phyloP scores from a whole-genome alignment of 2,888 invertebrate genomes.

The Tiphia femorata region DNA sequence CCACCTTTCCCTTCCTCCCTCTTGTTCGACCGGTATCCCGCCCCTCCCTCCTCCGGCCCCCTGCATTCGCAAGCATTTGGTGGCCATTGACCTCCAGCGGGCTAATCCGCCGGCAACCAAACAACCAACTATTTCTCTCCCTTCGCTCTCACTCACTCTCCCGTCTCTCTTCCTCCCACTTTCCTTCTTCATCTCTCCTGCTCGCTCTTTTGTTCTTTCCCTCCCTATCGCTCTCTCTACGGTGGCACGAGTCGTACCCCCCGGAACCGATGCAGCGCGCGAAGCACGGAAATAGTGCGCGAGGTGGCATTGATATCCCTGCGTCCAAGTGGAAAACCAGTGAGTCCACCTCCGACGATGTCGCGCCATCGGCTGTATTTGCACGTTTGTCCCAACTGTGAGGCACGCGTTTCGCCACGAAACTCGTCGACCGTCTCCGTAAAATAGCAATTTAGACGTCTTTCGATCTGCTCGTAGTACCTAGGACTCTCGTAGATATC shows the following conservation, averaged over 20 bases:
- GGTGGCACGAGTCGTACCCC: constrained; percentile 23
- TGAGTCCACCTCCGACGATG: neutral
- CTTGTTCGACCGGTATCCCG: constrained; percentile 16
- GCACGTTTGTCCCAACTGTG: no score
- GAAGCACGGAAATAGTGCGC: constrained; percentile 43
- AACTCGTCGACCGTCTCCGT: neutral
- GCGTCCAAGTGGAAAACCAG: neutral
- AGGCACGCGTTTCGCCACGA: no score
- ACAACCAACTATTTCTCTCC: constrained; percentile 60
- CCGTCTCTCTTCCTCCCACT: neutral
- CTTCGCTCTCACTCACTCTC: constrained; percentile 2
- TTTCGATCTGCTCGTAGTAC: no score
- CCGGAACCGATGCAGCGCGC: constrained; percentile 15
- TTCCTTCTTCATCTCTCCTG: neutral
- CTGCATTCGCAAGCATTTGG: constrained; percentile 65
- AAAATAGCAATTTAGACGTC: no score
- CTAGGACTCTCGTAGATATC: no score
- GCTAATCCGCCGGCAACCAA: constrained; percentile 62
- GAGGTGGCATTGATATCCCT: constrained; percentile 4
- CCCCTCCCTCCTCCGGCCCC: constrained; percentile 31
- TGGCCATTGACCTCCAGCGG: constrained; percentile 64
- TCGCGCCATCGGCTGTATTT: no score
- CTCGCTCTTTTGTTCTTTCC: neutral
- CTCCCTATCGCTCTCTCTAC: neutral
- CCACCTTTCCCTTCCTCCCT: constrained; percentile 23